Evolutionary conservation across 2,797 vertebrate genomes (phyloP).

Genomic region (Leptoclinus maculatus): DNA sequence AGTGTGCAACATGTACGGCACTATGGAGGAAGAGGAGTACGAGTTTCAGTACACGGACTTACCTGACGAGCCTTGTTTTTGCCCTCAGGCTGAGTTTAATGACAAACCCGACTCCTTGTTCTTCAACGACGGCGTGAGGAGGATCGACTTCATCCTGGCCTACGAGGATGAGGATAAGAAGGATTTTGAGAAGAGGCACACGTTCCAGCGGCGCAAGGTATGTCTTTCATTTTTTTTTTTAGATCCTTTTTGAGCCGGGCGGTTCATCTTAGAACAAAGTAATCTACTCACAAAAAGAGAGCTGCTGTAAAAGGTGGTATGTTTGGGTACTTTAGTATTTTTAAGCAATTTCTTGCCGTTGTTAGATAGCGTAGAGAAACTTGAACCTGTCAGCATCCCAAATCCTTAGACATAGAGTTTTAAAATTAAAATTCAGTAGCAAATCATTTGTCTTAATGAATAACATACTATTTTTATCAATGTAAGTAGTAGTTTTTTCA

Average conservation of each 20-base stretch:
- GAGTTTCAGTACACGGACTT: constrained; percentile 49
- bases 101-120: constrained; percentile 88
- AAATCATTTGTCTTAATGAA: not conserved
- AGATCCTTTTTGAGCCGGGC: not conserved
- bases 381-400: not conserved
- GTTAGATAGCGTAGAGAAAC: not conserved
- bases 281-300: not conserved
- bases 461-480: not conserved
- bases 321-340: not conserved
- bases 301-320: not conserved
- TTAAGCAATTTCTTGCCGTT: not conserved
- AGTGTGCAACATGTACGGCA: constrained; percentile 58
- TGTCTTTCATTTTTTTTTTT: constrained; percentile 1
- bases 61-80: constrained; percentile 47
- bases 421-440: not conserved
- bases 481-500: not conserved
- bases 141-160: constrained; percentile 92
- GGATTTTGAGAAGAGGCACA: constrained; percentile 85
- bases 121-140: constrained; percentile 91
- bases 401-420: not conserved
- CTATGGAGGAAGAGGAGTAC: constrained; percentile 73
- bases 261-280: not conserved
- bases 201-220: constrained; percentile 85
- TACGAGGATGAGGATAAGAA: constrained; percentile 93
- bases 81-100: constrained; percentile 89